Percentiles rank a stretch among this genome's conserved stretches.
phyloP scores from a whole-genome alignment of 2,797 vertebrate genomes.

The Gorsachius magnificus region DNA sequence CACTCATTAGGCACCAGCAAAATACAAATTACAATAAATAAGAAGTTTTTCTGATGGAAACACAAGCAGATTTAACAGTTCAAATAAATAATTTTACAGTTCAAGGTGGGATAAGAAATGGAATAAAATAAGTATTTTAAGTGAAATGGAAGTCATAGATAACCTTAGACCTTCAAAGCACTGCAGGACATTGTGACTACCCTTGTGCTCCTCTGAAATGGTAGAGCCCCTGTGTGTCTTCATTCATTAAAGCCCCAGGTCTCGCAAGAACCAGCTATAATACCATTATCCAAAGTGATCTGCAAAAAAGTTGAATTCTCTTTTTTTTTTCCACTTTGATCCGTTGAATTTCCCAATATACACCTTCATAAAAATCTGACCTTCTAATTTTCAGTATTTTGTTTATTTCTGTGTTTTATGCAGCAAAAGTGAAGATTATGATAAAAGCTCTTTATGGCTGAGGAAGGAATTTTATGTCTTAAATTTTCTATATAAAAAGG shows the following conservation, averaged over 20 bases:
- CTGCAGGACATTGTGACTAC: not conserved
- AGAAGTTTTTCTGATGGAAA: not conserved
- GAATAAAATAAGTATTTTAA: not conserved
- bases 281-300: not conserved
- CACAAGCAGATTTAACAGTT: not conserved
- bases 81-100: not conserved
- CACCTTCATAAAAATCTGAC: rapidly evolving
- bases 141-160: not conserved
- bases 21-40: not conserved
- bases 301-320: not conserved
- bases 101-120: not conserved
- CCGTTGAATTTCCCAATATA: not conserved
- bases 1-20: not conserved
- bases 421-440: not conserved
- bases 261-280: not conserved
- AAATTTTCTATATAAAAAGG: not conserved
- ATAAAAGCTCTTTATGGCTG: not conserved
- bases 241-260: not conserved
- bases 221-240: rapidly evolving
- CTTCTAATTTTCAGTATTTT: not conserved
- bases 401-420: not conserved
- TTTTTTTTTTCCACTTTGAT: not conserved
- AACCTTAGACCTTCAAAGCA: not conserved
- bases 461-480: not conserved
- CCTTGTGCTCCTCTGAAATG: not conserved